Evolutionary conservation across 2,113 vertebrate genomes (phyloP).

Genomic region (Marmota monax): DNA sequence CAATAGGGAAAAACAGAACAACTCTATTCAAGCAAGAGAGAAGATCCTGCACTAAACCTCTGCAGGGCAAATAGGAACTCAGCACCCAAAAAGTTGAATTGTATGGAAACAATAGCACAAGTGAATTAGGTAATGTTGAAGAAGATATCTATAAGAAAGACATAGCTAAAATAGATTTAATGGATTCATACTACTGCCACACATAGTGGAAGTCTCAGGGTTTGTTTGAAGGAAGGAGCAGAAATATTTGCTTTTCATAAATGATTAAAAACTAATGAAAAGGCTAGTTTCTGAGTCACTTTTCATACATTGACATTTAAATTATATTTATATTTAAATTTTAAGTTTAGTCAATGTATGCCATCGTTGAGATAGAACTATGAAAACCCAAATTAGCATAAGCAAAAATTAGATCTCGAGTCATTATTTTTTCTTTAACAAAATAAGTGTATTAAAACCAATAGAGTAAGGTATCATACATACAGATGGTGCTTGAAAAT

Average conservation of each 20-base stretch:
- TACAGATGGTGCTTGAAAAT: slow-evolving; percentile 15
- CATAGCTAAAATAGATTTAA: background rate
- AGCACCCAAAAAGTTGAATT: background rate
- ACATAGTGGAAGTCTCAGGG: background rate
- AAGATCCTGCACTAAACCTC: background rate
- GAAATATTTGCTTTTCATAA: background rate
- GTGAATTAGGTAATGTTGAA: background rate
- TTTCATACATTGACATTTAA: slow-evolving; percentile 13
- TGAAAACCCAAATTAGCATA: background rate
- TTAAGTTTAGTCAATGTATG: background rate
- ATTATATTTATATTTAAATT: background rate
- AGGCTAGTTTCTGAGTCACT: background rate
- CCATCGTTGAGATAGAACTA: background rate
- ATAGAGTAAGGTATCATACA: background rate
- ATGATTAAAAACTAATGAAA: slow-evolving; percentile 3
- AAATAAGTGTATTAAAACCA: background rate
- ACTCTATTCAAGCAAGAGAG: background rate
- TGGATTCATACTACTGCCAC: background rate
- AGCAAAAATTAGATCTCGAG: background rate
- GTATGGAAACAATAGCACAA: background rate
- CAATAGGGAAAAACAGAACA: background rate
- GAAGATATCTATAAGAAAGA: background rate
- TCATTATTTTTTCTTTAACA: slow-evolving; percentile 33
- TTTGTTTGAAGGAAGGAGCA: background rate
- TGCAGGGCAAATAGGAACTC: background rate